Percentiles rank a stretch among this genome's conserved stretches.
These are phyloP conservation scores for Phodopus roborovskii DNA, from an alignment of 2,113 vertebrate genomes.

Conservation along the genomic window DNA sequence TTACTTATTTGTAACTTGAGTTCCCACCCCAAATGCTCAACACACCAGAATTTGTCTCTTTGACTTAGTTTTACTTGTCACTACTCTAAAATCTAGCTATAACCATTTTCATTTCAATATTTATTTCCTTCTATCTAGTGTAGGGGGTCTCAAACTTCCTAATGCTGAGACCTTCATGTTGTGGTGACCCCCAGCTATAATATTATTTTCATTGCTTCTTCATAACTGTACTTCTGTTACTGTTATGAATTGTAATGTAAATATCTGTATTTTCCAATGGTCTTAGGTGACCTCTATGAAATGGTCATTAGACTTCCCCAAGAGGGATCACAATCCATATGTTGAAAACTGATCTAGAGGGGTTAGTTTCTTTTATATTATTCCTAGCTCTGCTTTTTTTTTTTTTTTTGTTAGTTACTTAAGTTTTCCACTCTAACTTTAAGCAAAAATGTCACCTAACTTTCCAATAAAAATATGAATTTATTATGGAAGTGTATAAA, in stretches of 20 bases:
- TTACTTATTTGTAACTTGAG: neutral
- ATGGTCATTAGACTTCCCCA: neutral
- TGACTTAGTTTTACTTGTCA: neutral
- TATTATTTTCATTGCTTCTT: neutral
- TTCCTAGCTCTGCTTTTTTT: slow-evolving; percentile 12
- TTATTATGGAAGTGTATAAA: neutral
- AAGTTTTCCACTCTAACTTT: neutral
- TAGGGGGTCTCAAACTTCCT: neutral
- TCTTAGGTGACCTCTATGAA: neutral
- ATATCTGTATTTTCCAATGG: neutral
- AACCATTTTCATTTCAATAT: neutral
- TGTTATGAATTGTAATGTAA: neutral
- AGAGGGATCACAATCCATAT: neutral
- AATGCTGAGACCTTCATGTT: neutral
- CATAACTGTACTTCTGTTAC: neutral
- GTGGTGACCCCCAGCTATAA: neutral
- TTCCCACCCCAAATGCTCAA: neutral
- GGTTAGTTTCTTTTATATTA: slow-evolving; percentile 19
- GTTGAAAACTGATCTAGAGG: neutral
- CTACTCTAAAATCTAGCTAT: neutral
- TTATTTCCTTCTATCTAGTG: neutral
- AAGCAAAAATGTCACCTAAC: slow-evolving; percentile 8
- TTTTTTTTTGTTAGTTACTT: slow-evolving; percentile 27
- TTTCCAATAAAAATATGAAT: slow-evolving; percentile 36
- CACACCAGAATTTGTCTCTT: neutral